Evolutionary conservation across 2,888 invertebrate genomes (phyloP).

Genomic region (Drymonia ruficornis): DNA sequence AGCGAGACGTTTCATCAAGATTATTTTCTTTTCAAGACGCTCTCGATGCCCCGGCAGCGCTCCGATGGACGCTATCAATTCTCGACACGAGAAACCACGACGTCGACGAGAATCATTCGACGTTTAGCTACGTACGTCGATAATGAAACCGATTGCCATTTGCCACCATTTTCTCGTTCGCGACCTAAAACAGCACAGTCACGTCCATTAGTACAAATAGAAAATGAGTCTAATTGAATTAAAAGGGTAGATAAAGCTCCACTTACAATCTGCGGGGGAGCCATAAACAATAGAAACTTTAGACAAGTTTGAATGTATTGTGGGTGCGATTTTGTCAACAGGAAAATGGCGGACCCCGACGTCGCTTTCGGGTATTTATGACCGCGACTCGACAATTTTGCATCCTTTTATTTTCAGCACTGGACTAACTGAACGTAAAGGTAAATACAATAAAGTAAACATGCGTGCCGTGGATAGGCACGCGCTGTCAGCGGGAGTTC

Average conservation of each 20-base stretch:
- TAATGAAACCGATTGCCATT: conserved; percentile 19
- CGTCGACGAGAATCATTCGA: conserved; percentile 25
- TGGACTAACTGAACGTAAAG: conserved; percentile 65
- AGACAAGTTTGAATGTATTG: conserved; percentile 79
- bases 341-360: conserved; percentile 79
- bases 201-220: conserved; percentile 44
- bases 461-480: conserved; percentile 38
- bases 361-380: conserved; percentile 78
- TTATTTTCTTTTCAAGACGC: conserved; percentile 69
- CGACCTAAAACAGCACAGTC: conserved; percentile 27
- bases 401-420: conserved; percentile 73
- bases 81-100: conserved; percentile 41
- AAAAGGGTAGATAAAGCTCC: conserved; percentile 54
- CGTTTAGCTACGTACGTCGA: conserved; percentile 23
- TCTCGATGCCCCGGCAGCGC: conserved; percentile 52
- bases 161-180: conserved; percentile 14
- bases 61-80: conserved; percentile 63
- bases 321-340: conserved; percentile 81
- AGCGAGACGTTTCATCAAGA: conserved; percentile 74
- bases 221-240: conserved; percentile 54
- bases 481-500: conserved; percentile 13
- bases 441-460: conserved; percentile 66
- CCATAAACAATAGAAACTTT: conserved; percentile 78
- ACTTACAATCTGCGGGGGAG: conserved; percentile 59
- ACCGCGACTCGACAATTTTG: conserved; percentile 73